Evolutionary conservation across 2,888 invertebrate species (phyloP).

Genomic region (Limnephilus rhombicus): DNA sequence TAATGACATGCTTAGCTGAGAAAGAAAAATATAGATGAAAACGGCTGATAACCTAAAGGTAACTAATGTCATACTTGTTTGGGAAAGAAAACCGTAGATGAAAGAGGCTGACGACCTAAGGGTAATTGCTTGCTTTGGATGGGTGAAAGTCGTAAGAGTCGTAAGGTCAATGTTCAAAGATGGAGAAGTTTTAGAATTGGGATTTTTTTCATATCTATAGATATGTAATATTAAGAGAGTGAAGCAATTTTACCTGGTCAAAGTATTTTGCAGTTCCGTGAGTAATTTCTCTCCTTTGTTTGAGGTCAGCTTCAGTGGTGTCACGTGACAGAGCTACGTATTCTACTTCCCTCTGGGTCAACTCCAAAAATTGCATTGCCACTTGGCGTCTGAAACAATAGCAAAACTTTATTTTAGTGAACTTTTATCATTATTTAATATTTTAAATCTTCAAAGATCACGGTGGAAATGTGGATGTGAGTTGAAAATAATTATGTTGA

Average conservation of each 20-base stretch:
- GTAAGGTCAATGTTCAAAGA: too few relatives aligned
- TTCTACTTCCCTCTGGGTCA: conserved; percentile 93
- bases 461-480: neutral
- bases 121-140: too few relatives aligned
- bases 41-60: neutral
- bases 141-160: too few relatives aligned
- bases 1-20: too few relatives aligned
- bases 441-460: too few relatives aligned
- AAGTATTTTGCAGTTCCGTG: conserved; percentile 93
- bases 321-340: conserved; percentile 96
- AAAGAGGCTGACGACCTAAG: too few relatives aligned
- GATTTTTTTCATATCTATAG: too few relatives aligned
- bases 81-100: too few relatives aligned
- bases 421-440: too few relatives aligned
- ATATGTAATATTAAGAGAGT: neutral
- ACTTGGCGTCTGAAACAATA: conserved; percentile 81
- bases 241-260: conserved; percentile 84
- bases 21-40: too few relatives aligned
- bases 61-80: neutral
- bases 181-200: too few relatives aligned
- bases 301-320: conserved; percentile 97
- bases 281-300: conserved; percentile 95
- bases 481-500: neutral
- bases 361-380: conserved; percentile 92
- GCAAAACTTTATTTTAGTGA: neutral